A percentile compares a stretch with the other conserved stretches of the same genome.
These are phyloP conservation scores for Spea multiplicata DNA, from an alignment of 2,113 vertebrate species.

Conservation along the genomic window DNA sequence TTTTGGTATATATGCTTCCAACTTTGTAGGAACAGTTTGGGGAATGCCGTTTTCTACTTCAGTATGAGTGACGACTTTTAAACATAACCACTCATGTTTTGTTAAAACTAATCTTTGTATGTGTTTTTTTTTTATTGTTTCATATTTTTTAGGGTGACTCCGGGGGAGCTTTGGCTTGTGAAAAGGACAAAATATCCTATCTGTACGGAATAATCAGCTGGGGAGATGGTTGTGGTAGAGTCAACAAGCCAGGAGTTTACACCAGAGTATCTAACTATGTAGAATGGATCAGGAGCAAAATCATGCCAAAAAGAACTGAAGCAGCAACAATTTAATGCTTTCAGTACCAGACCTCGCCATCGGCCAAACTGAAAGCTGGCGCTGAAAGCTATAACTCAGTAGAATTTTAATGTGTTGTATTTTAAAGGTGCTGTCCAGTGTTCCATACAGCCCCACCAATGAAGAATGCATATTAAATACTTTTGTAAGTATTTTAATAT, in stretches of 20 bases:
- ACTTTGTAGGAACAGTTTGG: no score
- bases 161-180: conserved; percentile 84
- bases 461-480: no score
- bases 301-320: conserved; percentile 49
- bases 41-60: background rate
- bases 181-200: conserved; percentile 70
- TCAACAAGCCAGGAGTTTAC: conserved; percentile 85
- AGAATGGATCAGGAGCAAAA: conserved; percentile 82
- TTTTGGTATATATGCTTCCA: no score
- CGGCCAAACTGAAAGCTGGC: no score
- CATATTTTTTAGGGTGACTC: conserved; percentile 81
- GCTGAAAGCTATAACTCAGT: no score
- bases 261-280: conserved; percentile 83
- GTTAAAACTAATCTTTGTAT: background rate
- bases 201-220: conserved; percentile 91
- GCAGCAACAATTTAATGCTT: no score
- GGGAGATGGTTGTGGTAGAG: conserved; percentile 83
- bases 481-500: no score
- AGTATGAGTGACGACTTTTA: background rate
- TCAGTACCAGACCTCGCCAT: no score
- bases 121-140: background rate
- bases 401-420: no score
- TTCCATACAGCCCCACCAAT: no score
- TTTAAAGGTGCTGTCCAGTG: no score
- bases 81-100: background rate